Evolutionary conservation across 2,888 invertebrate species (phyloP), one percentile per base, ranked within the genome.

Genomic region (Drosophila stalkeri): DNA sequence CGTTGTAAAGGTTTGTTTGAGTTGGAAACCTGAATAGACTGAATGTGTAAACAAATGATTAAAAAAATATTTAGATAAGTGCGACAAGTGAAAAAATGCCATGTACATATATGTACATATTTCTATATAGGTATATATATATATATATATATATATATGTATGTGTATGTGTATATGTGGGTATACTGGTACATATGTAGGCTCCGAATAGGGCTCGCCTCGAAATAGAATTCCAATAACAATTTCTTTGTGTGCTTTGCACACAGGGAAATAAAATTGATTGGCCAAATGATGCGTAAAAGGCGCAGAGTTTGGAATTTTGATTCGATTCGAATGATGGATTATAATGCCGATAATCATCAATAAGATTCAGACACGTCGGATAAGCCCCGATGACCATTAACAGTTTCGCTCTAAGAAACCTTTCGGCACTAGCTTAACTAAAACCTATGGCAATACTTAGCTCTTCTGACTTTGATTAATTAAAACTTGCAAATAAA

Each of bases 1-100:
- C n/a, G n/a, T 31, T 44, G 55, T 43, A 54, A 18, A 55, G 43
- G 23, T 55, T 54, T 49, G 79, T 68, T 81, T 81, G 71, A 33
- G 54, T 33, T 64, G 31, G 35, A 64, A 63, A 69, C 64, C 18
- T 59, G 63, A 67, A 66, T 51, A 37, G 59, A 43, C 68, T 1
- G 35, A 51, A 49, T 54, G 56, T 52, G 72, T 77, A 86, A 85
- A 86, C 78, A 84, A 78, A 71, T 64, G 81, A 64, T 65, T 84
- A 76, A 72, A 57, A 75, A 75, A 76, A 76, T 76, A 85, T 82
- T 88, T 78, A 76, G 84, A 78, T 79, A 79, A 76, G 74, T 74
- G 75, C 64, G 77, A 85, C 86, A 78, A 75, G 89, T 86, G 81
- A 74, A 66, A 63, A 66, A 62, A 68, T 39, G 54, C 41, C 67